Base-by-base conservation (phyloP, 2,797 vertebrate species). In the Melanogrammus aeglefinus region DNA sequence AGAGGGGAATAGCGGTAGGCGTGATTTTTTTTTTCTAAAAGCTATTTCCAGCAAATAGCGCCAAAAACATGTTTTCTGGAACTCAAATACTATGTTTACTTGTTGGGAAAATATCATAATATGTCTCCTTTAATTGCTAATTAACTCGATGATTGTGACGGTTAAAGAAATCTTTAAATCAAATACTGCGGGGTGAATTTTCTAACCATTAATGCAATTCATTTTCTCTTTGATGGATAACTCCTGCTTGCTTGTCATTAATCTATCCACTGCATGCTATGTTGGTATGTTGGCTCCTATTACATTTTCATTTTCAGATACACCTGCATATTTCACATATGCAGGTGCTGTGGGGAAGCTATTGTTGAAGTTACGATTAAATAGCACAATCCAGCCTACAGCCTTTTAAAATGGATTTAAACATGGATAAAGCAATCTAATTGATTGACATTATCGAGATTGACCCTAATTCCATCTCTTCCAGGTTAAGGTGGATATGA, bases 131-230 rank as follows among this genome's bases (percentile, higher is more conserved):
- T 33, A 75, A 72, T 77, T 75, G 70, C 51, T 38, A 82, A 81
- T 86, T 77, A 39, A 80, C 72, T 74, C 29, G 74, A n/a, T 27
- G 5, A 76, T 29, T 44, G 63, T 73, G 2, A 71, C 66, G 51
- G 27, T 72, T 63, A 75, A 78, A 4, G n/a, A 73, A 69, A 72
- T 71, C 10, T 78, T 9, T 70, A 77, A 77, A 75, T 80, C 72
- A 73, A 36, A 29, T 66, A 5, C 31, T 77, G 29, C 63, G 77
- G 63, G 72, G 13, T 27, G 21, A 14, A 24, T 24, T 74, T 3
- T 1, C 29, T 41, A 29, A 76, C 72, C 72, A 77, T 76, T 77
- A 39, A 66, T 0, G 2, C n/a, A 3, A 74, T 75, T 82, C 78
- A 63, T 8, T 57, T 76, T 6, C 78, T 73, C 38, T 70, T 47